phyloP scores from a whole-genome alignment of 2,113 vertebrate genomes.

The Gobiocypris rarus region DNA sequence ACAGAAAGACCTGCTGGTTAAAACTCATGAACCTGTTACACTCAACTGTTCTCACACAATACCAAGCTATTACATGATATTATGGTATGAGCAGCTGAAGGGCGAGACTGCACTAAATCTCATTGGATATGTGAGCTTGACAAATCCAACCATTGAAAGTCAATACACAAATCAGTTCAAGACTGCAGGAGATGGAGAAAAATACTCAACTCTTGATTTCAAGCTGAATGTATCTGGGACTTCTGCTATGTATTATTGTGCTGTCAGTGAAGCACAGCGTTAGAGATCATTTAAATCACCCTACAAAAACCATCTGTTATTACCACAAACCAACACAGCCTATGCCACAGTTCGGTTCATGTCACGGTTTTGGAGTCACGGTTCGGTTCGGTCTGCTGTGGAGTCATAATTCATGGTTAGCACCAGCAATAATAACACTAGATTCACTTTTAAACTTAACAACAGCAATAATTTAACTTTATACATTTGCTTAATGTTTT shows the following conservation, averaged over 20 bases:
- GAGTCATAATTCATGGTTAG: too few species aligned
- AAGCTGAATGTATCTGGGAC: constrained; percentile 16
- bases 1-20: constrained; percentile 7
- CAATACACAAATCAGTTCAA: constrained; percentile 14
- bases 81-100: constrained; percentile 50
- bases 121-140: constrained; percentile 45
- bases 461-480: too few species aligned
- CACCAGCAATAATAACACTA: too few species aligned
- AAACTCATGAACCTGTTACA: neutral
- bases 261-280: constrained; percentile 47
- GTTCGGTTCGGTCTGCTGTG: too few species aligned
- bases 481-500: too few species aligned
- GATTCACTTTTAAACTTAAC: too few species aligned
- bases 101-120: constrained; percentile 42
- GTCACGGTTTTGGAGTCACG: too few species aligned
- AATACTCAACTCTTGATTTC: constrained; percentile 33
- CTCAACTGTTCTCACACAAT: constrained; percentile 49
- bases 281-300: neutral
- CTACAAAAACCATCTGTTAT: constrained; percentile 29
- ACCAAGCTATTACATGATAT: constrained; percentile 24
- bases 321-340: neutral
- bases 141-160: neutral
- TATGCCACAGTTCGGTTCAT: too few species aligned
- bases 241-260: constrained; percentile 51
- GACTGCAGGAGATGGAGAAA: constrained; percentile 39